These are phyloP conservation scores for Diplosoma virens DNA, from an alignment of 23 tunicate species.

Conservation along the genomic window DNA sequence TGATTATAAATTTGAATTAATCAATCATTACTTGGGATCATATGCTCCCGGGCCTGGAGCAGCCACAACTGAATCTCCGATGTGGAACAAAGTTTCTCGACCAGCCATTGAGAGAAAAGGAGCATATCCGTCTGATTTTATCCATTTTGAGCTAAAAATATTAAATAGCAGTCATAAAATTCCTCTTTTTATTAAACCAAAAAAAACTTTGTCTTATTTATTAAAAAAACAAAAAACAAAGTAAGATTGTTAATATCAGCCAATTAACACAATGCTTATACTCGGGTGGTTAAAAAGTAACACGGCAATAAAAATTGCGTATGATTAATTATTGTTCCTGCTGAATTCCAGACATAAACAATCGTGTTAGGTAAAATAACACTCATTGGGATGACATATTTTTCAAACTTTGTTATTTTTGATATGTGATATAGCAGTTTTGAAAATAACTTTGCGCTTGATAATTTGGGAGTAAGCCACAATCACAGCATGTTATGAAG, in stretches of 20 bases:
- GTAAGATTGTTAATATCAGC: not conserved
- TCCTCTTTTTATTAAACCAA: not conserved
- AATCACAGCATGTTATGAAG: no score
- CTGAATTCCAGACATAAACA: slow-evolving; percentile 2
- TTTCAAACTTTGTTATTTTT: not conserved
- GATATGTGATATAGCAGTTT: slow-evolving; percentile 1
- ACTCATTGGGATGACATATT: not conserved
- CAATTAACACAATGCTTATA: not conserved
- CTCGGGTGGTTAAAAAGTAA: not conserved
- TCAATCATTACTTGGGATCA: slow-evolving; percentile 59
- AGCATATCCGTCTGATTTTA: slow-evolving; percentile 85
- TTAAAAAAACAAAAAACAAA: not conserved
- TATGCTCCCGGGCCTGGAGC: slow-evolving; percentile 98
- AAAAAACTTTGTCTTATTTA: not conserved
- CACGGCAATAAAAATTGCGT: not conserved
- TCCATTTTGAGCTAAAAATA: slow-evolving; percentile 63
- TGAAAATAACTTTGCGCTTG: slow-evolving; percentile 3
- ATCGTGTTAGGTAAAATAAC: not conserved
- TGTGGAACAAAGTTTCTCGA: slow-evolving; percentile 80
- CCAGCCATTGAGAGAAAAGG: slow-evolving; percentile 93
- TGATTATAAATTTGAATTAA: no score
- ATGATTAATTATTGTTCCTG: not conserved
- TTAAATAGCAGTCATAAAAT: not conserved
- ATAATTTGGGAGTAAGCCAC: not conserved
- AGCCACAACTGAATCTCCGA: slow-evolving; percentile 78